phyloP scores from a whole-genome alignment of 2,888 invertebrate species.

The Loripinus fragilis region DNA sequence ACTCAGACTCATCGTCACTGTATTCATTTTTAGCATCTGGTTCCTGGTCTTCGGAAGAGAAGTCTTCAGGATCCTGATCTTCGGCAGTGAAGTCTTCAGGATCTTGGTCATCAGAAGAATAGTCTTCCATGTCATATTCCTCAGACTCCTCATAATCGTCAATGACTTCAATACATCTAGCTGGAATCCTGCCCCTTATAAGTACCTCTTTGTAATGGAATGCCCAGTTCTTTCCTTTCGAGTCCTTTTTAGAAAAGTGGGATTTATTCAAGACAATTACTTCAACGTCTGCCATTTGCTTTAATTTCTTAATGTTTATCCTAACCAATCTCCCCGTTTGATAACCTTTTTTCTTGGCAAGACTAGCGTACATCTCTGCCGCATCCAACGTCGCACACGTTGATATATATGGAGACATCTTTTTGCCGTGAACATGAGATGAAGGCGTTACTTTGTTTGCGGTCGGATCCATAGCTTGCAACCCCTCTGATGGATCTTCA shows the following conservation, averaged over 20 bases:
- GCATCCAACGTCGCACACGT: not conserved
- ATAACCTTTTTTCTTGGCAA: too few relatives aligned
- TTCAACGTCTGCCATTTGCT: not conserved
- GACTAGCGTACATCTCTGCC: too few relatives aligned
- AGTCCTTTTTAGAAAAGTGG: not conserved
- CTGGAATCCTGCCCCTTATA: not conserved
- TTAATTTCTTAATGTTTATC: not conserved
- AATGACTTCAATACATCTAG: constrained; percentile 13
- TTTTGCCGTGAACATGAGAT: not conserved
- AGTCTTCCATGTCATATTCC: too few relatives aligned
- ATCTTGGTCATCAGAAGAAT: too few relatives aligned
- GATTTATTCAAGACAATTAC: not conserved
- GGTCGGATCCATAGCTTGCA: not conserved
- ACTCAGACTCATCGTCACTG: not conserved
- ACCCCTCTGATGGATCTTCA: not conserved
- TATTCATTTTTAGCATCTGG: not conserved
- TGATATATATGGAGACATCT: not conserved
- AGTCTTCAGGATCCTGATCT: too few relatives aligned
- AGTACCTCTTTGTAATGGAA: constrained; percentile 16
- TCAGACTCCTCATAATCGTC: too few relatives aligned
- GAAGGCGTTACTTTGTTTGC: not conserved
- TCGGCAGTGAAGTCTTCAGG: too few relatives aligned
- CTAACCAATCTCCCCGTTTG: too few relatives aligned
- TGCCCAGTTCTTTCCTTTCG: not conserved
- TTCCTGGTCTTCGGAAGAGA: not conserved